phyloP scores from a whole-genome alignment of 2,888 invertebrate species.

The Tiphia femorata region DNA sequence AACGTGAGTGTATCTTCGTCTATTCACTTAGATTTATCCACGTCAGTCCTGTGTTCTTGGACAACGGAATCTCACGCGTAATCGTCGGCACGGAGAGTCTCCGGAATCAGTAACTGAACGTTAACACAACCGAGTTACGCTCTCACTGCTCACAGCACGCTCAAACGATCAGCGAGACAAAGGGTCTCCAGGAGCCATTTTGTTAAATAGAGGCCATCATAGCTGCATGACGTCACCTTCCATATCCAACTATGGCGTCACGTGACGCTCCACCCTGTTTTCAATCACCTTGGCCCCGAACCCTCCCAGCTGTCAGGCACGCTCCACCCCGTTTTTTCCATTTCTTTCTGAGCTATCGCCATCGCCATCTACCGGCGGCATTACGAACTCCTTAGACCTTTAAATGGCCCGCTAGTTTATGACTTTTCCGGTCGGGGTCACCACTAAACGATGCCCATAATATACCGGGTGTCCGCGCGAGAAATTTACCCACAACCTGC shows the following conservation, averaged over 20 bases:
- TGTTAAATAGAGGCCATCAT: constrained; percentile 75
- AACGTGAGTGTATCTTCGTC: too few relatives aligned
- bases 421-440: constrained; percentile 62
- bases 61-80: too few relatives aligned
- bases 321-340: constrained; percentile 68
- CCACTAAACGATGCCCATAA: constrained; percentile 45
- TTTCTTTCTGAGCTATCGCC: constrained; percentile 57
- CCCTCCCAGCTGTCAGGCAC: constrained; percentile 70
- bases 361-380: constrained; percentile 65
- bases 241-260: constrained; percentile 68
- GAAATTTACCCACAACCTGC: too few relatives aligned
- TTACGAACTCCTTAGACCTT: constrained; percentile 57
- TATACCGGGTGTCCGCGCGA: background rate
- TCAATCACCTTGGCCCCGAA: constrained; percentile 72
- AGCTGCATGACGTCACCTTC: constrained; percentile 70
- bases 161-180: constrained; percentile 43
- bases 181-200: constrained; percentile 70
- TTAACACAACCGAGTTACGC: too few relatives aligned
- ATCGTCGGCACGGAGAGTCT: too few relatives aligned
- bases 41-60: too few relatives aligned
- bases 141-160: too few relatives aligned
- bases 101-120: too few relatives aligned
- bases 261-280: constrained; percentile 74
- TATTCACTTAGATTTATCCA: too few relatives aligned
- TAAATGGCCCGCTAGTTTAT: constrained; percentile 56